phyloP scores from a whole-genome alignment of 2,888 invertebrate species.

The Scaptomyza reducta region DNA sequence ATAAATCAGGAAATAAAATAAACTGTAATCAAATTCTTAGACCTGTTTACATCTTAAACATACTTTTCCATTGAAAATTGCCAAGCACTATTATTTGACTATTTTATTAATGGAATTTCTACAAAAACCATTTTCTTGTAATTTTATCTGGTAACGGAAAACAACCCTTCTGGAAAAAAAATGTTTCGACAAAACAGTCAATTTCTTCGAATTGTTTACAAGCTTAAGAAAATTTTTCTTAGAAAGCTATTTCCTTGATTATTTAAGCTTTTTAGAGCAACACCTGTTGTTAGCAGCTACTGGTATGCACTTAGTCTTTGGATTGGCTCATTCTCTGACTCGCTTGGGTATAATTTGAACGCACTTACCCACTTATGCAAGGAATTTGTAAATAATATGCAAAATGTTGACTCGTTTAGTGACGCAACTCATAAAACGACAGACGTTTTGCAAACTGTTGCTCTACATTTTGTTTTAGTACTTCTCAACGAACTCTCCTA shows the following conservation, averaged over 20 bases:
- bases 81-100: neutral
- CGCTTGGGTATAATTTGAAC: conserved; percentile 2
- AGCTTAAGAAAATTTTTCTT: neutral
- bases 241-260: neutral
- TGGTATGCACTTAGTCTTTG: conserved; percentile 4
- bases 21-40: too few relatives aligned
- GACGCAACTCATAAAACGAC: conserved; percentile 9
- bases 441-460: conserved; percentile 25
- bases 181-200: neutral
- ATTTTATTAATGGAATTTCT: neutral
- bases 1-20: too few relatives aligned
- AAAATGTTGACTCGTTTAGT: conserved; percentile 26
- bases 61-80: neutral
- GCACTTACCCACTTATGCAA: conserved; percentile 9
- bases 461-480: conserved; percentile 29
- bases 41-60: neutral
- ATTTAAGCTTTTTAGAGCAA: neutral
- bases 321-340: conserved; percentile 9
- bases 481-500: conserved; percentile 4
- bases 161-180: neutral
- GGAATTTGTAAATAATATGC: conserved; percentile 16
- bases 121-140: too few relatives aligned
- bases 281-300: neutral
- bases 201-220: neutral
- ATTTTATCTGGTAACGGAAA: neutral